Evolutionary conservation across 2,888 invertebrate species (phyloP).

Genomic region (Venusia cambrica): DNA sequence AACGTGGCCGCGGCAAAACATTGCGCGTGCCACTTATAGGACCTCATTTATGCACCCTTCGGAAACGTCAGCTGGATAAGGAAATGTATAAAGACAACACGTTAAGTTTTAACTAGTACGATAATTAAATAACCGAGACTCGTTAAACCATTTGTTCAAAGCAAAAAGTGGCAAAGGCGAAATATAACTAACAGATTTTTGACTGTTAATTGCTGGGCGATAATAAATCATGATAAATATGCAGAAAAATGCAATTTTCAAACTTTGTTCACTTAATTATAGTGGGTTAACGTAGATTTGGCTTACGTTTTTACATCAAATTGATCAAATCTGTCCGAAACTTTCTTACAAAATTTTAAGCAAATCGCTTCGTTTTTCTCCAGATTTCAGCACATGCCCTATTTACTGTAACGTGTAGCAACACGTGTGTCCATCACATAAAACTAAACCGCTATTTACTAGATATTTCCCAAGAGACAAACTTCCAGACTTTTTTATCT

Average conservation of each 20-base stretch:
- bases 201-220: conserved; percentile 3
- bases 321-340: too few species aligned
- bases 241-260: too few species aligned
- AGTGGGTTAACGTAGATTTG: too few species aligned
- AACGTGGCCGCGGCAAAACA: conserved; percentile 62
- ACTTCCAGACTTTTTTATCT: conserved; percentile 28
- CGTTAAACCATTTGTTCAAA: conserved; percentile 15
- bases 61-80: conserved; percentile 65
- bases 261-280: too few species aligned
- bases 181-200: conserved; percentile 5
- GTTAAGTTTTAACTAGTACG: conserved; percentile 7
- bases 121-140: conserved; percentile 15
- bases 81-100: conserved; percentile 45
- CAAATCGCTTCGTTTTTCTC: too few species aligned
- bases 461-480: conserved; percentile 25
- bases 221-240: conserved; percentile 8
- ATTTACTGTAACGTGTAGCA: conserved; percentile 24
- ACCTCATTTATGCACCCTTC: conserved; percentile 77
- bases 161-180: conserved; percentile 3
- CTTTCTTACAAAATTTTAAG: too few species aligned
- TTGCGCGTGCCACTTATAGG: conserved; percentile 46
- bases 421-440: conserved; percentile 20
- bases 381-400: conserved; percentile 19
- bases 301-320: too few species aligned
- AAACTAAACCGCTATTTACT: conserved; percentile 10